A percentile compares a stretch with the other conserved stretches of the same genome.
Evolutionary conservation across 2,797 vertebrate species (phyloP).

Genomic region (Chelon labrosus): DNA sequence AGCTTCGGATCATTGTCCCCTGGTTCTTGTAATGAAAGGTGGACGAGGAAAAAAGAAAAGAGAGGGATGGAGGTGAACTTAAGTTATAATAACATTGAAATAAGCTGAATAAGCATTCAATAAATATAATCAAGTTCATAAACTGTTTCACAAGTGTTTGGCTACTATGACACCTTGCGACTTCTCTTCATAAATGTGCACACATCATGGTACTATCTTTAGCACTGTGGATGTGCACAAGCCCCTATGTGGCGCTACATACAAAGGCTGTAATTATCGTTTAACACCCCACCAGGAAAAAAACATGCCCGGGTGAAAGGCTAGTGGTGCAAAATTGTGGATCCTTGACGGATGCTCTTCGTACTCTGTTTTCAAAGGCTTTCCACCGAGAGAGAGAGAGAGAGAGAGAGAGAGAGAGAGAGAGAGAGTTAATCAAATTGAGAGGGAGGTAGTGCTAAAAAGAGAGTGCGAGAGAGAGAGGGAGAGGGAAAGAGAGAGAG

Average conservation of each 20-base stretch:
- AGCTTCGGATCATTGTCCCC: too few species aligned
- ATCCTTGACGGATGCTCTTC: constrained; percentile 54
- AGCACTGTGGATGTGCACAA: constrained; percentile 35
- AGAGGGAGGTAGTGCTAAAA: constrained; percentile 60
- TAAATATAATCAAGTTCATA: neutral
- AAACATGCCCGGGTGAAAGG: constrained; percentile 34
- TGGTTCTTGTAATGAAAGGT: too few species aligned
- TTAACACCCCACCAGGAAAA: constrained; percentile 43
- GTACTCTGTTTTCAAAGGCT: constrained; percentile 53
- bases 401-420: constrained; percentile 22
- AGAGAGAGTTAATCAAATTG: constrained; percentile 61
- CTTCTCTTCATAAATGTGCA: constrained; percentile 36
- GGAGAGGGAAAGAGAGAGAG: constrained; percentile 40
- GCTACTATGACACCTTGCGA: neutral
- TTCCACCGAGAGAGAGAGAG: constrained; percentile 35
- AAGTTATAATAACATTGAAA: too few species aligned
- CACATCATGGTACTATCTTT: constrained; percentile 19
- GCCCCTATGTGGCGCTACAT: constrained; percentile 31
- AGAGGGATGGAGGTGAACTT: too few species aligned
- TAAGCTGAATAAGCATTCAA: too few species aligned
- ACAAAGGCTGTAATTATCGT: constrained; percentile 61
- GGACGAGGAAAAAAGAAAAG: too few species aligned
- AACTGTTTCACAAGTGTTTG: neutral
- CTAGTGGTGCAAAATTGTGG: constrained; percentile 54
- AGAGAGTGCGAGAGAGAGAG: constrained; percentile 49